phyloP scores from a whole-genome alignment of 2,888 invertebrate species.

The Noctuana brunneofusca region DNA sequence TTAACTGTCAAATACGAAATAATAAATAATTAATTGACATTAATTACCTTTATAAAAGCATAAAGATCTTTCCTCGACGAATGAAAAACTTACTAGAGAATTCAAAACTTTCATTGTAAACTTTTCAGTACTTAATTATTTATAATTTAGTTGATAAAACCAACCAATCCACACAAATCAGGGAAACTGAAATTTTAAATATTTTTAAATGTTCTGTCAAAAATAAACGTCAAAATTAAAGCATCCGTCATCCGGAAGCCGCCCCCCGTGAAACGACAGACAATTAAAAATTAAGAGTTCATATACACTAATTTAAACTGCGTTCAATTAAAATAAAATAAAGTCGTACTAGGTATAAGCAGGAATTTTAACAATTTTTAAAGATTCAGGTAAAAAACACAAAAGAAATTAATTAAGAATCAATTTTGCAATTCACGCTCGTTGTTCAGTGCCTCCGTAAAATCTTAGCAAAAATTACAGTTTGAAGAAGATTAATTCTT shows the following conservation, averaged over 20 bases:
- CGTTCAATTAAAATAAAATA: conserved; percentile 28
- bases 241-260: not conserved
- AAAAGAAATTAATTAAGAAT: conserved; percentile 4
- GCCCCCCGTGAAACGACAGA: conserved; percentile 11
- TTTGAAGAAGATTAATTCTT: too few species aligned
- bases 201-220: not conserved
- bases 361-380: not conserved
- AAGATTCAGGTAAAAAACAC: not conserved
- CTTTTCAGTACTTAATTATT: too few species aligned
- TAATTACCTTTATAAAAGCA: too few species aligned
- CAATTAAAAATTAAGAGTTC: conserved; percentile 28
- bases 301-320: conserved; percentile 26
- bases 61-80: too few species aligned
- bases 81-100: too few species aligned
- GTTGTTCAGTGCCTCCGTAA: not conserved
- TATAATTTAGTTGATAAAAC: too few species aligned
- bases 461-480: not conserved
- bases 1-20: too few species aligned
- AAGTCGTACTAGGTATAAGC: not conserved
- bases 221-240: conserved; percentile 8
- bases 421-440: not conserved
- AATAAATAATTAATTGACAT: too few species aligned
- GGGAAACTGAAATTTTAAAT: too few species aligned
- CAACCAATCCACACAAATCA: too few species aligned
- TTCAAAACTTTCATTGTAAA: too few species aligned